phyloP scores from a whole-genome alignment of 2,888 invertebrate species.

The Microdon myrmicae region DNA sequence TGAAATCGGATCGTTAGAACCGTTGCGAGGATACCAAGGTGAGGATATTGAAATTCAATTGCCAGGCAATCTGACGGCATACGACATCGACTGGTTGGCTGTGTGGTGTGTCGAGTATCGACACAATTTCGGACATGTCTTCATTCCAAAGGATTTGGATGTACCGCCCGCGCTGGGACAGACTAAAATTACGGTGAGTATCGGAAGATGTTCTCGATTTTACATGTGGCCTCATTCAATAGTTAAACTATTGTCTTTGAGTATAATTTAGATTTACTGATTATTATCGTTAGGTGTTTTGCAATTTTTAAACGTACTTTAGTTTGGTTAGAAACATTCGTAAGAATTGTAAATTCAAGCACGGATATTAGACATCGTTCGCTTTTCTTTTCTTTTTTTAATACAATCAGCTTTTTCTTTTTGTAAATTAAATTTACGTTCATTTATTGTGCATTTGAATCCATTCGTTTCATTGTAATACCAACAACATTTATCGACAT shows the following conservation, averaged over 20 bases:
- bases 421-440: background rate
- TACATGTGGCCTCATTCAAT: background rate
- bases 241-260: conserved; percentile 4
- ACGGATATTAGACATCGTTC: conserved; percentile 2
- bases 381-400: conserved; percentile 5
- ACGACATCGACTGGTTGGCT: conserved; percentile 91
- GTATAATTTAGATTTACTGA: conserved; percentile 17
- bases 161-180: conserved; percentile 91
- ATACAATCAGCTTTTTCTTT: background rate
- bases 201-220: conserved; percentile 3
- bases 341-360: conserved; percentile 4
- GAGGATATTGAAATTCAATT: conserved; percentile 92
- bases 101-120: conserved; percentile 92
- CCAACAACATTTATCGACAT: conserved; percentile 43
- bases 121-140: conserved; percentile 91
- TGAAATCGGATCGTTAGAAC: conserved; percentile 84
- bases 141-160: conserved; percentile 86
- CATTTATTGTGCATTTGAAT: conserved; percentile 9
- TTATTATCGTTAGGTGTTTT: conserved; percentile 8
- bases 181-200: conserved; percentile 87
- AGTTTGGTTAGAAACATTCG: conserved; percentile 1
- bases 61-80: conserved; percentile 84
- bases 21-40: conserved; percentile 86
- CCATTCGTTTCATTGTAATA: conserved; percentile 44
- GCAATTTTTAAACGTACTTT: conserved; percentile 21